A percentile compares a stretch with the other conserved stretches of the same genome.
Evolutionary conservation across 1,140 invertebrate genomes (phyloP).

Genomic region (Aleiodes sp.): DNA sequence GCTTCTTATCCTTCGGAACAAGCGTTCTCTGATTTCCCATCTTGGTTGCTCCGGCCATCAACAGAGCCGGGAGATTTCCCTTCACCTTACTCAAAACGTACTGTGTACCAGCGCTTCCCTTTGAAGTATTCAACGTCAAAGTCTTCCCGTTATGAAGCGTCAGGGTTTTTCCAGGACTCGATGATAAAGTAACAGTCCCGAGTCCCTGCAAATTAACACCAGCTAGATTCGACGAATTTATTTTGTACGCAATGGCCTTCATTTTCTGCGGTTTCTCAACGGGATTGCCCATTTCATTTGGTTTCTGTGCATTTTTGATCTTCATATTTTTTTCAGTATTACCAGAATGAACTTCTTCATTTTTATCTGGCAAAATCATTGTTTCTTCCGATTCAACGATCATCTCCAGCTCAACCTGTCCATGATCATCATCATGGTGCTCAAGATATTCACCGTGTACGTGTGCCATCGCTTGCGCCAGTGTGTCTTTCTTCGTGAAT

Average conservation of each 20-base stretch:
- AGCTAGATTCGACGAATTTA: neutral
- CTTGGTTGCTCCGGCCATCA: slow-evolving; percentile 38
- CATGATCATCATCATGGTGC: slow-evolving; percentile 36
- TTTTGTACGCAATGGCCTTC: neutral
- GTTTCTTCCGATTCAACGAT: slow-evolving; percentile 33
- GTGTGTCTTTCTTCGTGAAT: slow-evolving; percentile 41
- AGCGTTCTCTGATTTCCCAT: neutral
- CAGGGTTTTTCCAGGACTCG: slow-evolving; percentile 43
- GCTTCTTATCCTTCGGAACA: neutral
- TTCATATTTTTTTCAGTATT: slow-evolving; percentile 26
- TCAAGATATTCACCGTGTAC: slow-evolving; percentile 53
- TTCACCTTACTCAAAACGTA: slow-evolving; percentile 51
- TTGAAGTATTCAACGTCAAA: slow-evolving; percentile 46
- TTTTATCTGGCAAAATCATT: slow-evolving; percentile 31
- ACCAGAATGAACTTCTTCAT: slow-evolving; percentile 17
- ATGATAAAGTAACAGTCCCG: slow-evolving; percentile 36
- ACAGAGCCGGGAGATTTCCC: slow-evolving; percentile 42
- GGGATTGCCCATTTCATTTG: too few species aligned
- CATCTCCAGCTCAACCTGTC: slow-evolving; percentile 50
- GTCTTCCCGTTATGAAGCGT: slow-evolving; percentile 46
- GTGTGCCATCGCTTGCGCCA: slow-evolving; percentile 56
- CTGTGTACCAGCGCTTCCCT: slow-evolving; percentile 42
- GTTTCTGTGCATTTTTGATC: neutral
- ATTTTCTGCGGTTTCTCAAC: slow-evolving; percentile 35
- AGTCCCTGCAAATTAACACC: neutral